Evolutionary conservation across 2,113 vertebrate species (phyloP).

Genomic region (Calonectris borealis): DNA sequence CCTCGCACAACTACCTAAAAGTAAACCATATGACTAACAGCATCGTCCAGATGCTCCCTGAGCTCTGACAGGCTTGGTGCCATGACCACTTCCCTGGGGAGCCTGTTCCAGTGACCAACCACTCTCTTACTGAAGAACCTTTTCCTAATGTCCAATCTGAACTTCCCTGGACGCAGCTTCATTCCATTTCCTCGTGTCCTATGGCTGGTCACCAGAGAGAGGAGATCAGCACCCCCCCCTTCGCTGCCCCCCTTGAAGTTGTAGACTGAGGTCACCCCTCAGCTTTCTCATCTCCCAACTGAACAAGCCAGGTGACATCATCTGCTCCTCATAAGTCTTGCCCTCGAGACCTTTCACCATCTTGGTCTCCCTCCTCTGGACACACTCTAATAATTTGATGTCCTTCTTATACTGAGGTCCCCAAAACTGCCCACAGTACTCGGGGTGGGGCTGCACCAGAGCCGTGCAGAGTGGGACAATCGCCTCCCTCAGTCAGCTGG

Average conservation of each 20-base stretch:
- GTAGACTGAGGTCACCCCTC: neutral
- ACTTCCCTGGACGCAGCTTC: neutral
- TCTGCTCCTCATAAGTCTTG: neutral
- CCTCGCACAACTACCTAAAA: neutral
- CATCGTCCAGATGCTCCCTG: rapidly evolving
- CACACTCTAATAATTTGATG: neutral
- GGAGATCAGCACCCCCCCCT: neutral
- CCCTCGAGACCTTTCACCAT: neutral
- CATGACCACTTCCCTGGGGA: neutral
- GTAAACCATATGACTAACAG: neutral
- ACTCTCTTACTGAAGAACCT: neutral
- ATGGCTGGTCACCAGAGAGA: neutral
- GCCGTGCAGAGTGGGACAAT: neutral
- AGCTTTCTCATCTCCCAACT: neutral
- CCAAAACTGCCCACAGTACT: neutral
- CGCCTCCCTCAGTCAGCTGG: neutral
- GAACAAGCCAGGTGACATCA: neutral
- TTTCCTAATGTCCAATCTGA: neutral
- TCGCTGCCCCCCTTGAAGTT: neutral
- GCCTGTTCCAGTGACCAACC: neutral
- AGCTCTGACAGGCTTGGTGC: neutral
- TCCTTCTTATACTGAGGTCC: neutral
- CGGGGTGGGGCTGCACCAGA: neutral
- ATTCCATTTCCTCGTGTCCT: neutral
- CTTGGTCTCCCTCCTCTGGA: neutral